phyloP scores from a whole-genome alignment of 2,888 invertebrate genomes.

The Psylliodes chrysocephalus region DNA sequence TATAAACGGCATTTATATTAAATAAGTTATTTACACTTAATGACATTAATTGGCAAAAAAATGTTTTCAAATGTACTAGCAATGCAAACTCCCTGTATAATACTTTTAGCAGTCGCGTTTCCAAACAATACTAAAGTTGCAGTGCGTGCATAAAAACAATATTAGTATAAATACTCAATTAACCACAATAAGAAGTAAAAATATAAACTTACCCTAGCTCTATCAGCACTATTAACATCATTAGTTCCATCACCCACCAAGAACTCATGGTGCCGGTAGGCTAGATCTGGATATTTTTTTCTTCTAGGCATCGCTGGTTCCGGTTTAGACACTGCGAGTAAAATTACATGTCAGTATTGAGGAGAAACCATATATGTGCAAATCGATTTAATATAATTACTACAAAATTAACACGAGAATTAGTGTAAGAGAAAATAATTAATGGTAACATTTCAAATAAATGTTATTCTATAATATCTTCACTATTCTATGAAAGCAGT shows the following conservation, averaged over 20 bases:
- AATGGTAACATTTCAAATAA: background rate
- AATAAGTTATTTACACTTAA: constrained; percentile 3
- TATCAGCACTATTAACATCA: constrained; percentile 70
- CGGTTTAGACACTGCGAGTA: constrained; percentile 66
- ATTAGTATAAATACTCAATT: constrained; percentile 21
- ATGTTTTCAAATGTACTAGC: constrained; percentile 20
- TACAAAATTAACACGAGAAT: constrained; percentile 7
- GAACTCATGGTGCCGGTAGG: constrained; percentile 87
- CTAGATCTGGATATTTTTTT: constrained; percentile 89
- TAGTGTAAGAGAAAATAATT: background rate
- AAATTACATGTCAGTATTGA: background rate
- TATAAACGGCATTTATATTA: background rate
- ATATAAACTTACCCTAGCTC: constrained; percentile 71
- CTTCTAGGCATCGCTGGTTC: constrained; percentile 88
- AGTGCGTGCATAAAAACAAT: constrained; percentile 40
- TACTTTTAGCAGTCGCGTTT: constrained; percentile 41
- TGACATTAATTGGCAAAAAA: background rate
- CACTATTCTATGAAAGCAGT: too few relatives aligned
- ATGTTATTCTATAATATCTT: background rate
- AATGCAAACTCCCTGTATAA: constrained; percentile 22
- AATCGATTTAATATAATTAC: constrained; percentile 23
- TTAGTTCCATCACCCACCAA: constrained; percentile 71
- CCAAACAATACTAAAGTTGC: constrained; percentile 42
- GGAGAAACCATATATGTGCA: constrained; percentile 14
- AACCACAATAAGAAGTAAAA: constrained; percentile 23